These are phyloP conservation scores for Sternarchorhynchus goeldii DNA, from an alignment of 2,797 vertebrate species.

Conservation along the genomic window DNA sequence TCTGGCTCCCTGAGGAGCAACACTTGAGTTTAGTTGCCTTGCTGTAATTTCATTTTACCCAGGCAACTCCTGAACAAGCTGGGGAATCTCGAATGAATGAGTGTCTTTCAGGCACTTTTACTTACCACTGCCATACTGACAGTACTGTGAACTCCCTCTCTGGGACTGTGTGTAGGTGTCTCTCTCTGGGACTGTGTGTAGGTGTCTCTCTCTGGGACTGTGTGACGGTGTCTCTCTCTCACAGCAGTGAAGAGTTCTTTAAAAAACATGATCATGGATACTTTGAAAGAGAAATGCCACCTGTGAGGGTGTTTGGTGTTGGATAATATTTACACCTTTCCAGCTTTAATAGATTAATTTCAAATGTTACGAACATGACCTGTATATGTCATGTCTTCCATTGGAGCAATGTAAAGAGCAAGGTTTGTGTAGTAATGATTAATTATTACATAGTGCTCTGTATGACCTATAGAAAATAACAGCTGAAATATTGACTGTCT, in stretches of 20 bases:
- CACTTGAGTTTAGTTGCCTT: slow-evolving; percentile 14
- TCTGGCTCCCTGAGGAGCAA: slow-evolving; percentile 1
- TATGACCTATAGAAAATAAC: too few species aligned
- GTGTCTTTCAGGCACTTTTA: slow-evolving; percentile 1
- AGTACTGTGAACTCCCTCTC: neutral
- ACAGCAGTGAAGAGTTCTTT: neutral
- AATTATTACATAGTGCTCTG: too few species aligned
- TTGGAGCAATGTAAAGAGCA: too few species aligned
- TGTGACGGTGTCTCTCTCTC: neutral
- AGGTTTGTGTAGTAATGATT: too few species aligned
- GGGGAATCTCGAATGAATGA: slow-evolving; percentile 8
- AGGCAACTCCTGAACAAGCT: slow-evolving; percentile 3
- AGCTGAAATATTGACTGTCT: neutral
- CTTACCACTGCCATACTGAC: neutral
- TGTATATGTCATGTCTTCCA: too few species aligned
- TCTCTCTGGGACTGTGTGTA: neutral
- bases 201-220: too few species aligned
- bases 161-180: neutral
- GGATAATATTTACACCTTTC: neutral
- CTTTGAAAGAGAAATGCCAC: neutral
- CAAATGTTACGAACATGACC: too few species aligned
- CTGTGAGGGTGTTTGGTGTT: neutral
- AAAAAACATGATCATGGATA: neutral
- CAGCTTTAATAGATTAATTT: neutral
- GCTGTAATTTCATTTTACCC: slow-evolving; percentile 22